These are phyloP conservation scores for Polymixis lichenea DNA, from an alignment of 2,888 invertebrate genomes.

Conservation along the genomic window DNA sequence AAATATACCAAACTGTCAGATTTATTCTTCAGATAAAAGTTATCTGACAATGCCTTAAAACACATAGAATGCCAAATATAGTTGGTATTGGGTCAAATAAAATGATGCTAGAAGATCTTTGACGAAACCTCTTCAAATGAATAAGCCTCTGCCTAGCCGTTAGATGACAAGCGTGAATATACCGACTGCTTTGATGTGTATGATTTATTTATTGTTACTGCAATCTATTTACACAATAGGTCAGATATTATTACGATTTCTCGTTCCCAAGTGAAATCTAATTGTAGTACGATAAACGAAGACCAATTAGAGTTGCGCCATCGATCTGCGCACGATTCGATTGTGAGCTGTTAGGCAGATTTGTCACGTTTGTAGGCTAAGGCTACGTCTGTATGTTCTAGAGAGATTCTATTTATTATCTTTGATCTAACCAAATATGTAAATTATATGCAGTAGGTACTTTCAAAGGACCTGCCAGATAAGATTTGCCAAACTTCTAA, in stretches of 20 bases:
- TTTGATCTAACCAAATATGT: conserved; percentile 23
- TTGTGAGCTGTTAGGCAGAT: conserved; percentile 51
- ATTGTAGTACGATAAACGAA: conserved; percentile 57
- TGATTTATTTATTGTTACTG: conserved; percentile 38
- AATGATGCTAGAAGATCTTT: neutral
- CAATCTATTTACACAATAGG: conserved; percentile 61
- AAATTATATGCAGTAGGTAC: neutral
- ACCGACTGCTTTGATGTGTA: conserved; percentile 7
- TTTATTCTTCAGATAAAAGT: no score
- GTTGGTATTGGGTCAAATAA: neutral
- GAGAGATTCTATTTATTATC: conserved; percentile 21
- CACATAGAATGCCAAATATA: no score
- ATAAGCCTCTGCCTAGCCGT: neutral
- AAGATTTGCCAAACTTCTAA: neutral
- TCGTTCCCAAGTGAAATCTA: conserved; percentile 59
- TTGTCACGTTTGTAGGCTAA: conserved; percentile 51
- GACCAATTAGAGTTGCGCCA: conserved; percentile 61
- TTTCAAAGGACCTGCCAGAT: neutral
- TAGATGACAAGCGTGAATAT: conserved; percentile 5
- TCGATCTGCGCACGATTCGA: conserved; percentile 51
- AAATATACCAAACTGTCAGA: no score
- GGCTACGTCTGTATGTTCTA: conserved; percentile 14
- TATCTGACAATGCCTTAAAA: no score
- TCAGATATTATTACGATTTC: conserved; percentile 58
- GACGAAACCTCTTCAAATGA: conserved; percentile 3